Evolutionary conservation across 2,797 vertebrate genomes (phyloP), one percentile per base, ranked within the genome.

Genomic region (Myotis findleyi): DNA sequence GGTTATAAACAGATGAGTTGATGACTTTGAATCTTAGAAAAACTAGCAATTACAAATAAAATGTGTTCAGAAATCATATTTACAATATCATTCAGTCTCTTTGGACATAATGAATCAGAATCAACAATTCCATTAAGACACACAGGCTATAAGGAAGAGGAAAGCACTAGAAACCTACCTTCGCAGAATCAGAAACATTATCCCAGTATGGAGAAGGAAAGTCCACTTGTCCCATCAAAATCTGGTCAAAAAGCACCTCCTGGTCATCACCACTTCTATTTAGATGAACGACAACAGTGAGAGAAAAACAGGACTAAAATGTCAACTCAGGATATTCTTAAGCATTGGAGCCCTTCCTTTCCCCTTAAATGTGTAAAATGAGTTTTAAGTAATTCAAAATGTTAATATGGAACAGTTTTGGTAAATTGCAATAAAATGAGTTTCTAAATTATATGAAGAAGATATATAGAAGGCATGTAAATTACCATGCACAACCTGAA

Each of bases 131-230:
- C 33, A 33, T 44, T 25, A 87, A 73, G 9, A 91, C 0, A 71
- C 72, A 11, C 18, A 44, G 71, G 16, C 9, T 71, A 10, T 4
- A 27, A 14, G 79, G 25, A 91, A 94, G 71, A 86, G 64, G 95
- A 38, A 21, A 81, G 6, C 20, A 53, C 41, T 7, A 16, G 44
- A 95, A 94, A 93, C 98, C 18, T 96, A 99, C 99, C 99, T 99
- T 99, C 83, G 99, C 99, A 12, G 99, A 98, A 41, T 99, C 99
- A 14, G 99, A 99, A 93, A 99, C 98, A 0, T 99, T 99, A 97
- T 99, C 99, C 99, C 99, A 99, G 95, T 99, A 99, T 0, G 99
- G 99, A 97, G 99, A 98, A 69, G 99, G 99, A 95, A 99, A 99
- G 94, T 99, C 99, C 95, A 99, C 98, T 97, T 99, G 99, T 33